Base-by-base conservation (phyloP, 2,797 vertebrate genomes). In the Channa striata region DNA sequence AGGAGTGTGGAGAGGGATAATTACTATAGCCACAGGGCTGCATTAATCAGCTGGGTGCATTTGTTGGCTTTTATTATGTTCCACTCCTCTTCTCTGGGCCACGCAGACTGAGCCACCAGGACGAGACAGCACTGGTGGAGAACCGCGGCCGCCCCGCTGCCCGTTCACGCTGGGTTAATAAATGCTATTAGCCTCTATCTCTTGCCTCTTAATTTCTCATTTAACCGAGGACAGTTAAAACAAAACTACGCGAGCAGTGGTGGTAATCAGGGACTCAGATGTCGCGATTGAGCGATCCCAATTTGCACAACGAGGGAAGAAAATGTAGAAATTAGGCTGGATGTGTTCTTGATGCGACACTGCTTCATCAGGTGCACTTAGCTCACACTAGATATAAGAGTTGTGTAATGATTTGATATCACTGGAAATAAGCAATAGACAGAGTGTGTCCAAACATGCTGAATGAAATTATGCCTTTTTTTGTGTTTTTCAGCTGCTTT, bases 1-100 rank as follows among this genome's bases (percentile, higher is more conserved):
- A 91, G 94, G 94, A 95, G 95, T 94, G 87, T 90, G 89, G 90
- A 89, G 94, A 94, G 93, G 94, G 95, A 96, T 97, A 96, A 96
- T 97, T 97, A 94, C 95, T 95, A 95, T 95, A 94, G 95, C 96
- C 96, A 95, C 95, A 93, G 95, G 89, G 96, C 95, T 95, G 95
- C 95, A 90, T 95, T 95, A 94, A 96, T 94, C 95, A 94, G 95
- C 93, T 93, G 93, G 95, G 94, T 94, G 84, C 96, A 95, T 95
- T 95, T 95, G 95, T 95, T 96, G 94, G 93, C 92, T 94, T 96
- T 95, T 95, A 95, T 95, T 88, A 88, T 83, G 81, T 86, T 81
- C 81, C 70, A 52, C 72, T 81, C 93, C 77, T 30, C 74, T 92
- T 95, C 94, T 93, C 94, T 69, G 60, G 82, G 72, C 84, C 54